These are phyloP conservation scores for Rhadinocentrus ornatus DNA, from an alignment of 2,797 vertebrate genomes.

Conservation along the genomic window DNA sequence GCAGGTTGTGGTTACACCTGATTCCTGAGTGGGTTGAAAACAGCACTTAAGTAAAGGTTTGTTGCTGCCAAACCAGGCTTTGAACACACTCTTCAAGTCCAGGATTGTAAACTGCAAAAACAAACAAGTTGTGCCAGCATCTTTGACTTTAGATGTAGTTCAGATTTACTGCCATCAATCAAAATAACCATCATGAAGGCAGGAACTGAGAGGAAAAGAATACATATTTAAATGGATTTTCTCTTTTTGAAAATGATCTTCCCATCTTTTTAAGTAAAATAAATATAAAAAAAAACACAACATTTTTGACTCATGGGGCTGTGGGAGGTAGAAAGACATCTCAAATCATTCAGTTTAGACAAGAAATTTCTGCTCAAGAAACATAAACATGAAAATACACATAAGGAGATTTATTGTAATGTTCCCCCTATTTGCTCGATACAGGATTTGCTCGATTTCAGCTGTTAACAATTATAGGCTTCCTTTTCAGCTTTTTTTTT, in stretches of 20 bases:
- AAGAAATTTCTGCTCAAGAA: not conserved
- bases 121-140: not conserved
- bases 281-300: not conserved
- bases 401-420: not conserved
- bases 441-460: not conserved
- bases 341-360: too few species aligned
- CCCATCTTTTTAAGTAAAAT: not conserved
- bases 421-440: not conserved
- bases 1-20: constrained; percentile 40
- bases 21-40: constrained; percentile 26
- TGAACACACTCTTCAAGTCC: not conserved
- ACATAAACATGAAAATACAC: not conserved
- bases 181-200: not conserved
- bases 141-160: not conserved
- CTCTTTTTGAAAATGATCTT: not conserved
- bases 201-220: not conserved
- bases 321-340: not conserved
- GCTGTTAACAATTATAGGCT: not conserved
- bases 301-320: not conserved
- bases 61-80: constrained; percentile 7
- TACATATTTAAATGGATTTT: not conserved
- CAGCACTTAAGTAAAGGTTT: constrained; percentile 13
- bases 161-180: not conserved
- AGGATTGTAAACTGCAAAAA: constrained; percentile 16
- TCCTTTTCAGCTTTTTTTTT: not conserved